Conservation (phyloP, 2,113 vertebrate genomes). For the Strix aluco region DNA sequence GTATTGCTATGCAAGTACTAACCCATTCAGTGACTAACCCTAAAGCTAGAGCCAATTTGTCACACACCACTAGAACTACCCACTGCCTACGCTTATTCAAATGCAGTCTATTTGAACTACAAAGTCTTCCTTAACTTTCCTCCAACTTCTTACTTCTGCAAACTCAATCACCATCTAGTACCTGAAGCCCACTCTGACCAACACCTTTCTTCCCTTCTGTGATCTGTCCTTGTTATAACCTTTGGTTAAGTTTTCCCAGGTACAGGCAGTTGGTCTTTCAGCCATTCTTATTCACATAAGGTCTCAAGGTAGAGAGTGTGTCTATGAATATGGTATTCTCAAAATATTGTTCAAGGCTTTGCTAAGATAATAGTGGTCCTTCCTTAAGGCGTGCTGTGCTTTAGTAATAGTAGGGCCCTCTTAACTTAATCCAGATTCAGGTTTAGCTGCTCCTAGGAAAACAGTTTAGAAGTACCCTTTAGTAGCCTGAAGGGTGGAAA, state of each 20-base stretch:
- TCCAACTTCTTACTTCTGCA: background rate
- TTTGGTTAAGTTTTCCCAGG: background rate
- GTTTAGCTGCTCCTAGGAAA: background rate
- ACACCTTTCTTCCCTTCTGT: background rate
- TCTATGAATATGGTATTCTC: background rate
- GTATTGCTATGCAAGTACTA: background rate
- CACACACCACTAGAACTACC: background rate
- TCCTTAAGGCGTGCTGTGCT: background rate
- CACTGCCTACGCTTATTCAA: background rate
- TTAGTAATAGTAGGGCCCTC: background rate
- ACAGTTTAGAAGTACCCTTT: background rate
- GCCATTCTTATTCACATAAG: background rate
- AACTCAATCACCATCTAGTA: background rate
- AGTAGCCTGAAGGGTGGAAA: background rate
- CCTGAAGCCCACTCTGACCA: background rate
- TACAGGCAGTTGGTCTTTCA: background rate
- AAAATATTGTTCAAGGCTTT: background rate
- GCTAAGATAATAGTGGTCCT: background rate
- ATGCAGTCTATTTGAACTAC: background rate
- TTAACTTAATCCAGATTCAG: background rate
- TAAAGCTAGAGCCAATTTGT: background rate
- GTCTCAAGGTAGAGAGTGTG: background rate
- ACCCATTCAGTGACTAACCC: background rate
- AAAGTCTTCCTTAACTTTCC: background rate
- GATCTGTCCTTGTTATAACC: background rate